These are phyloP conservation scores for Aegypius monachus DNA, from an alignment of 2,113 vertebrate genomes.

Conservation along the genomic window DNA sequence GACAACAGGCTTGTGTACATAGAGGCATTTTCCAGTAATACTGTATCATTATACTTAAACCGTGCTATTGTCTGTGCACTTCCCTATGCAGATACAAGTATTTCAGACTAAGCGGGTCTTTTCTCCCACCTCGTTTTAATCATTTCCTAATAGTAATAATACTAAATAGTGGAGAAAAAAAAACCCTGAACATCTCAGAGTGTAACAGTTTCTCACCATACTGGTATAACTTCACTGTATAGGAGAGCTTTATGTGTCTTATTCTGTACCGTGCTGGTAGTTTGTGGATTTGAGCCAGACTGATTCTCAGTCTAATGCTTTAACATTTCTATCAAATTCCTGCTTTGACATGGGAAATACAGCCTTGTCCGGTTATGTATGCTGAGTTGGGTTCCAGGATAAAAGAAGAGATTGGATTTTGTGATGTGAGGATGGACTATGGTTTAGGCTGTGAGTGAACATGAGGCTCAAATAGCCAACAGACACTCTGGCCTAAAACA, in stretches of 20 bases:
- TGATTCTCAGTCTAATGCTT: background rate
- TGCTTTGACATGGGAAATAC: background rate
- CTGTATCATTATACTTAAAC: background rate
- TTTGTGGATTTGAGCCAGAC: background rate
- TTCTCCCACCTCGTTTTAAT: background rate
- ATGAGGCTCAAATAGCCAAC: background rate
- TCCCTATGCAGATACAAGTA: background rate
- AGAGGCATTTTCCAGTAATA: background rate
- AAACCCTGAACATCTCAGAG: background rate
- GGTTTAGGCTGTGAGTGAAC: background rate
- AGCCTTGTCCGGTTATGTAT: background rate
- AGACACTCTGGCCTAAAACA: background rate
- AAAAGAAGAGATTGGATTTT: background rate
- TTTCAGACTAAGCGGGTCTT: background rate
- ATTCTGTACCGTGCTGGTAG: background rate
- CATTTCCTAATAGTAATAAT: background rate
- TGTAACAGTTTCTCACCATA: background rate
- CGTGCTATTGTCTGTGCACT: background rate
- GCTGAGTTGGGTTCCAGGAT: background rate
- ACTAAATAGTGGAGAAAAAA: background rate
- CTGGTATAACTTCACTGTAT: background rate
- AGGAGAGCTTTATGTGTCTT: background rate
- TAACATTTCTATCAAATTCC: background rate
- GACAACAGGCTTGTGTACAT: background rate
- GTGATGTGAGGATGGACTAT: background rate